phyloP scores from a whole-genome alignment of 2,797 vertebrate species.

The Chrysocyon brachyurus region DNA sequence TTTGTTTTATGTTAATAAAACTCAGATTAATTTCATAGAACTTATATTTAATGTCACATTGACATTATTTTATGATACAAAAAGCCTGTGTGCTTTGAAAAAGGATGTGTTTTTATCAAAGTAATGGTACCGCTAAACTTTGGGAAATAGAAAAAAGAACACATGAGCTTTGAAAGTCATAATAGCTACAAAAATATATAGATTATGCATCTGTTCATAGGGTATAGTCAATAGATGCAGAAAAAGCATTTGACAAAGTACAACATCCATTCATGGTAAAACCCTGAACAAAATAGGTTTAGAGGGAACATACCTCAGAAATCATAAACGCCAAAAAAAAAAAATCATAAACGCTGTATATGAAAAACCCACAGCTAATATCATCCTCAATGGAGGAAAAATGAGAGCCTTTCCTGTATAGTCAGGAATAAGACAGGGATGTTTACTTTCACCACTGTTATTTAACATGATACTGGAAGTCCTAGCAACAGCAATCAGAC shows the following conservation, averaged over 20 bases:
- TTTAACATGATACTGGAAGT: background rate
- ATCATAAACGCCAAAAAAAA: background rate
- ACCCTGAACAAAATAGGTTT: background rate
- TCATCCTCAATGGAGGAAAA: background rate
- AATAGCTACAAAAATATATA: background rate
- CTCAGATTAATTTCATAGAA: constrained; percentile 26
- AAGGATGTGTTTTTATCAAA: background rate
- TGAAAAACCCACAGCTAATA: background rate
- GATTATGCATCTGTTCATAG: background rate
- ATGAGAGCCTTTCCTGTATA: background rate
- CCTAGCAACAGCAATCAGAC: background rate
- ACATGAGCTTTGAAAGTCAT: background rate
- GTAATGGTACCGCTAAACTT: background rate
- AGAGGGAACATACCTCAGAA: background rate
- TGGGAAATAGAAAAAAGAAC: constrained; percentile 27
- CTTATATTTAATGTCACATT: constrained; percentile 21
- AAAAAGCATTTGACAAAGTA: background rate
- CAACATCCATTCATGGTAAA: background rate
- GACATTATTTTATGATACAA: background rate
- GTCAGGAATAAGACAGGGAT: background rate
- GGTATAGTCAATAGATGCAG: background rate
- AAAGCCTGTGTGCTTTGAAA: background rate
- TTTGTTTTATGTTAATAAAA: constrained; percentile 40
- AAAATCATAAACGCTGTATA: background rate
- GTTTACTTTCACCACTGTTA: background rate